Evolutionary conservation across 2,113 vertebrate species (phyloP).

Genomic region (Amphiprion percula): DNA sequence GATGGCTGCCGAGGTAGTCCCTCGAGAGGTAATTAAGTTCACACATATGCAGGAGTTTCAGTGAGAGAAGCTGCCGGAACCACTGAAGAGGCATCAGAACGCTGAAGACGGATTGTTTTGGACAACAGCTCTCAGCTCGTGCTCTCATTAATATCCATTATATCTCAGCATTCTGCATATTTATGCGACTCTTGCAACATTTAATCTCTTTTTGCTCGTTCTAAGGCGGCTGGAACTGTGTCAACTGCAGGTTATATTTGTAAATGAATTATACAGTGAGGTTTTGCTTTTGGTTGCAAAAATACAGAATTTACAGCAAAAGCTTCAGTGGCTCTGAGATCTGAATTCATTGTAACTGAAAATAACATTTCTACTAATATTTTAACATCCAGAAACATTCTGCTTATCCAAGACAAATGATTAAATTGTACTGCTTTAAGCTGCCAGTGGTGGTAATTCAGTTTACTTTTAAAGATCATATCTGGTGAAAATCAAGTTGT

Average conservation of each 20-base stretch:
- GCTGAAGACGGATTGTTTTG: slow-evolving; percentile 38
- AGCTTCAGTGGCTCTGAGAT: not conserved
- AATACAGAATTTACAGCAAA: not conserved
- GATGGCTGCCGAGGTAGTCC: slow-evolving; percentile 51
- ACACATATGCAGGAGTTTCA: slow-evolving; percentile 16
- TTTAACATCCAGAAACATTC: no score
- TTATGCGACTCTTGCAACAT: not conserved
- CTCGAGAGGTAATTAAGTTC: slow-evolving; percentile 68
- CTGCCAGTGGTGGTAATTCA: not conserved
- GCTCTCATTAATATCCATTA: not conserved
- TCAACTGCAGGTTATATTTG: no score
- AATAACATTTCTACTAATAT: no score
- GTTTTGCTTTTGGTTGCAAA: not conserved
- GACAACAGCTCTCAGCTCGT: slow-evolving; percentile 34
- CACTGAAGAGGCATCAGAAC: slow-evolving; percentile 26
- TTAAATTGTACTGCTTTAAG: not conserved
- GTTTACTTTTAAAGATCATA: no score
- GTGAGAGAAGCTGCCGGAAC: not conserved
- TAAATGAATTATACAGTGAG: no score
- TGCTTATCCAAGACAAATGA: no score
- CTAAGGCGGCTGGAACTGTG: no score
- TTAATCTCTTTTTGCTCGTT: no score
- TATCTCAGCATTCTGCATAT: not conserved
- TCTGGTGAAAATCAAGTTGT: no score
- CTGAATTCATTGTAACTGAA: no score